These are phyloP conservation scores for Corvus hawaiiensis DNA, from an alignment of 2,113 vertebrate genomes.

Conservation along the genomic window DNA sequence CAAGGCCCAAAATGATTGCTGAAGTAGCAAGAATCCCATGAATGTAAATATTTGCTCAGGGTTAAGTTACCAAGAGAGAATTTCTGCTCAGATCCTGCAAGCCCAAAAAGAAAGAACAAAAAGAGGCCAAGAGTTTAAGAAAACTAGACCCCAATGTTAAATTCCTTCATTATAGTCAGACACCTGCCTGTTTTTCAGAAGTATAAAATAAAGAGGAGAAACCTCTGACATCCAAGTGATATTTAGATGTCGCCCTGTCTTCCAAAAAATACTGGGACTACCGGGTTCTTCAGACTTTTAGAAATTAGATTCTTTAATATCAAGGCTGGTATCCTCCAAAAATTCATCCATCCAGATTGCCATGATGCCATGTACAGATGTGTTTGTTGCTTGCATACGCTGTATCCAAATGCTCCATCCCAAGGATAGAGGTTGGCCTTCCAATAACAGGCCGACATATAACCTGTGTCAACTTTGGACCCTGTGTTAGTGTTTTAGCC, in stretches of 20 bases:
- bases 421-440: not conserved
- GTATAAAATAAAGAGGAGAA: not conserved
- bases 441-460: not conserved
- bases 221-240: not conserved
- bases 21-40: conserved; percentile 49
- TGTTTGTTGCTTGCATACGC: not conserved
- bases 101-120: conserved; percentile 4
- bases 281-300: not conserved
- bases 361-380: not conserved
- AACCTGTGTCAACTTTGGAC: not conserved
- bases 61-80: conserved; percentile 18
- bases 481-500: not conserved
- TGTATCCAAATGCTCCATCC: not conserved
- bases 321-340: not conserved
- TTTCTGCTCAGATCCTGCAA: conserved; percentile 8
- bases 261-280: not conserved
- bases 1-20: not conserved
- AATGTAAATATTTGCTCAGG: conserved; percentile 51
- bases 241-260: not conserved
- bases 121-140: conserved; percentile 45
- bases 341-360: not conserved
- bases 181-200: not conserved
- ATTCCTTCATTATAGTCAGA: not conserved
- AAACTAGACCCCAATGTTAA: not conserved
- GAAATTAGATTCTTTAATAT: not conserved